phyloP scores from a whole-genome alignment of 2,888 invertebrate genomes.

The Troides oblongomaculatus region DNA sequence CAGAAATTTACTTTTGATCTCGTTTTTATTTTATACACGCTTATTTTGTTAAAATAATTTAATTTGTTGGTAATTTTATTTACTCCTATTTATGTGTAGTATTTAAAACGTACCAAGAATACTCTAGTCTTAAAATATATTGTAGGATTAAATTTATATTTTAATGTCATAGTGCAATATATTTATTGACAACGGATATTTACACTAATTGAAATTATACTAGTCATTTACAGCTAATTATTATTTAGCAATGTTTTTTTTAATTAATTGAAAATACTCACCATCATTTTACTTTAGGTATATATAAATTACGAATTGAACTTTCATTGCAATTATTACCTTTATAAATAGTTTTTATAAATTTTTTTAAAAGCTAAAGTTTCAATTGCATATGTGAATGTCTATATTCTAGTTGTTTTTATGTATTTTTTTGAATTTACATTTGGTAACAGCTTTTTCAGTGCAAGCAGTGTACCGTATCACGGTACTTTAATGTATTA shows the following conservation, averaged over 20 bases:
- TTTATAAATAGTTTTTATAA: too few species aligned
- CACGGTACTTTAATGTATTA: neutral
- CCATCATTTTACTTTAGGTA: too few species aligned
- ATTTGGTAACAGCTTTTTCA: neutral
- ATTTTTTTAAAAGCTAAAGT: too few species aligned
- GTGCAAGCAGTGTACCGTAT: neutral
- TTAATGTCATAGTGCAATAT: constrained; percentile 64
- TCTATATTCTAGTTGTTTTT: too few species aligned
- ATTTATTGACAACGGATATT: constrained; percentile 49
- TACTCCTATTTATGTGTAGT: constrained; percentile 29
- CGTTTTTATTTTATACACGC: constrained; percentile 29
- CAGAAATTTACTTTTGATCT: constrained; percentile 36
- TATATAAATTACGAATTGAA: too few species aligned
- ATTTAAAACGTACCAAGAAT: constrained; percentile 44
- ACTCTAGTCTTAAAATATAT: constrained; percentile 37
- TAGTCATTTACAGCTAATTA: constrained; percentile 34
- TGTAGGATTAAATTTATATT: constrained; percentile 33
- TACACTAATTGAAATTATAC: constrained; percentile 16
- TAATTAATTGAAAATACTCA: neutral
- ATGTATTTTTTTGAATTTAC: neutral
- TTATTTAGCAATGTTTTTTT: neutral
- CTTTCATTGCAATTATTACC: too few species aligned
- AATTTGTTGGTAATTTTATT: constrained; percentile 49
- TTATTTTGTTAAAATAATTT: constrained; percentile 40
- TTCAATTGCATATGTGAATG: too few species aligned